Evolutionary conservation across 2,888 invertebrate genomes (phyloP), one percentile per base, ranked within the genome.

Genomic region (Galerucella nymphaeae): DNA sequence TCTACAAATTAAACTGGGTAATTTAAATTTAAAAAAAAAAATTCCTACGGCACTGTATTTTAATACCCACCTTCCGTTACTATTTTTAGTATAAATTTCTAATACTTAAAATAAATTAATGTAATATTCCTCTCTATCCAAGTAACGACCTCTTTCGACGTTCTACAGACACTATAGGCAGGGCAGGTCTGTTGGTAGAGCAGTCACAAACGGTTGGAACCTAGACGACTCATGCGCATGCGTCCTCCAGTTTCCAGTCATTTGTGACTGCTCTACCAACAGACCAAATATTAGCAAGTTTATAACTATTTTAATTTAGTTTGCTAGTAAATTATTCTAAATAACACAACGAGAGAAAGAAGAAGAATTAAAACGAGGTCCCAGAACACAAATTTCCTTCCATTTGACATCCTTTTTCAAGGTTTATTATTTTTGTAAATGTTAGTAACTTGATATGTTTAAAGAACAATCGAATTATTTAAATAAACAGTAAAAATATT

Each of bases 321-420:
- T 45, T 48, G 50, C 23, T 48, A 50, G 20, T 65, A 50, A 65
- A 65, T 65, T 50, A 45, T 62, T n/a, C 20, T 65, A 14, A 53
- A 50, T 53, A 53, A 53, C 64, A 14, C 53, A 53, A 53, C 53
- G 16, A 53, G 50, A 64, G n/a, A 30, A 53, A 20, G 64, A 65
- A 9, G 16, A n/a, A 64, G 3, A 64, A 20, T 53, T 53, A 66
- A 59, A 59, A 58, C 42, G 58, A 67, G 66, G 66, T 13, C 66
- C 20, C 42, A 41, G 14, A 57, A 8, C 14, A 38, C n/a, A 58
- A 14, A 58, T n/a, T 58, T 58, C 38, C n/a, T 30, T 59, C 59
- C 14, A 30, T 9, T 59, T 38, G 16, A 59, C 30, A 23, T 53
- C 38, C 5, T 30, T 38, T 59, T 30, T 38, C 59, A 59, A 59